Evolutionary conservation across 2,113 vertebrate genomes (phyloP).

Genomic region (Phyllostomus discolor): DNA sequence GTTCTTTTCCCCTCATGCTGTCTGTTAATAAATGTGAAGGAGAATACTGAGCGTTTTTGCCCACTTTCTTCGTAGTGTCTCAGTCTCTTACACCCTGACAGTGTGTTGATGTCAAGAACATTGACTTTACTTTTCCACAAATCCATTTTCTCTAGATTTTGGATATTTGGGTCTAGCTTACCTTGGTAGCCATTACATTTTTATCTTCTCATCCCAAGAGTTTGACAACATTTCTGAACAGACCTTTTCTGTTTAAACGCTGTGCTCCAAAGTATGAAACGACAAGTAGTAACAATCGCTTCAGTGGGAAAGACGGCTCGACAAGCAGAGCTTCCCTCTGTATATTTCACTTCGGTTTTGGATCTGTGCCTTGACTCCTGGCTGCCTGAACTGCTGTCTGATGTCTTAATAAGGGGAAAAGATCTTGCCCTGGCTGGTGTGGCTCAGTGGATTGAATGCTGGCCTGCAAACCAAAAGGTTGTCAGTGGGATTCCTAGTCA

Average conservation of each 20-base stretch:
- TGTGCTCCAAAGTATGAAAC: not conserved
- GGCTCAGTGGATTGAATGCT: too few relatives aligned
- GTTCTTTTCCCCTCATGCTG: not conserved
- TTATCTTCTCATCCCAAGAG: not conserved
- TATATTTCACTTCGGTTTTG: not conserved
- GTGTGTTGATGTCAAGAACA: not conserved
- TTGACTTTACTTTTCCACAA: not conserved
- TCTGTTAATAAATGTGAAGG: not conserved
- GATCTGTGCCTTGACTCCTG: not conserved
- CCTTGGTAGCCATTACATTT: not conserved
- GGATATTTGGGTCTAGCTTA: not conserved
- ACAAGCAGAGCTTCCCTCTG: not conserved
- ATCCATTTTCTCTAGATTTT: not conserved
- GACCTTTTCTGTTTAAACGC: not conserved
- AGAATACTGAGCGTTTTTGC: not conserved
- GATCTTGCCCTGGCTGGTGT: too few relatives aligned
- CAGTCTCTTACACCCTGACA: not conserved
- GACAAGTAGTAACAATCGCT: not conserved
- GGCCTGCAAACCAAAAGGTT: too few relatives aligned
- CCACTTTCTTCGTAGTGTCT: not conserved
- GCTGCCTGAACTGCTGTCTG: not conserved
- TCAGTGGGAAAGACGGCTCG: not conserved
- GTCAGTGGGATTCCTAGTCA: too few relatives aligned
- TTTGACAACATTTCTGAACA: not conserved
- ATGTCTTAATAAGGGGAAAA: not conserved